Percentiles rank a stretch among this genome's conserved stretches.
phyloP scores from a whole-genome alignment of 1,140 invertebrate genomes.

The Mercenaria mercenaria region DNA sequence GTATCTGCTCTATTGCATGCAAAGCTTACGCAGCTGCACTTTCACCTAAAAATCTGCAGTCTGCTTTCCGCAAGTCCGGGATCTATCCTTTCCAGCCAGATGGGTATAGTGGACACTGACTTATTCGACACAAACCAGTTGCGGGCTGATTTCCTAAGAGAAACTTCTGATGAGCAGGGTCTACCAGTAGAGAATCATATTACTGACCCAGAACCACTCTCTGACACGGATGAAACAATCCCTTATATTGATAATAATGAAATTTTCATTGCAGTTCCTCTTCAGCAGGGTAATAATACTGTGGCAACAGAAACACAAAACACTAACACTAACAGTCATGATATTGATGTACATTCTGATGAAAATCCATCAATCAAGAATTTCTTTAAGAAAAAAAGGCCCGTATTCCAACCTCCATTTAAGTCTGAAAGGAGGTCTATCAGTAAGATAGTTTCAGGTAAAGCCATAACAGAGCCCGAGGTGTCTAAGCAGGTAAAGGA shows the following conservation, averaged over 20 bases:
- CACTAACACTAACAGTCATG: not conserved
- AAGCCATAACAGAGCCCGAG: conserved; percentile 3
- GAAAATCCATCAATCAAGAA: no score
- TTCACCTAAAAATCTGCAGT: conserved; percentile 14
- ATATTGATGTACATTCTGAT: no score
- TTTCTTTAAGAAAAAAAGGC: conserved; percentile 8
- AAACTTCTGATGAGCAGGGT: not conserved
- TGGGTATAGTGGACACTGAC: not conserved
- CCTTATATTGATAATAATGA: not conserved
- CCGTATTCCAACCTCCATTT: not conserved
- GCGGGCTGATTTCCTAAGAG: not conserved
- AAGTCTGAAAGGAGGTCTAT: not conserved
- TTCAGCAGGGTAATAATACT: not conserved
- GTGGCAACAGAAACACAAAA: not conserved
- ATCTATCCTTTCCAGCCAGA: conserved; percentile 11
- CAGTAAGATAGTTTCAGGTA: conserved; percentile 13
- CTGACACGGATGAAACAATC: not conserved
- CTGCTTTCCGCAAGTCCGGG: conserved; percentile 29
- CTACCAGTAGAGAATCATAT: not conserved
- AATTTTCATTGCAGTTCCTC: not conserved
- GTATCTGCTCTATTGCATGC: not conserved
- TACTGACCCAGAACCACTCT: not conserved
- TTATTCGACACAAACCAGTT: not conserved
- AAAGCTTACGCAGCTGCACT: conserved; percentile 21
- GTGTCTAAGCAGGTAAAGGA: not conserved